Evolutionary conservation across 1,140 invertebrate genomes (phyloP).

Genomic region (Palaemon carinicauda): DNA sequence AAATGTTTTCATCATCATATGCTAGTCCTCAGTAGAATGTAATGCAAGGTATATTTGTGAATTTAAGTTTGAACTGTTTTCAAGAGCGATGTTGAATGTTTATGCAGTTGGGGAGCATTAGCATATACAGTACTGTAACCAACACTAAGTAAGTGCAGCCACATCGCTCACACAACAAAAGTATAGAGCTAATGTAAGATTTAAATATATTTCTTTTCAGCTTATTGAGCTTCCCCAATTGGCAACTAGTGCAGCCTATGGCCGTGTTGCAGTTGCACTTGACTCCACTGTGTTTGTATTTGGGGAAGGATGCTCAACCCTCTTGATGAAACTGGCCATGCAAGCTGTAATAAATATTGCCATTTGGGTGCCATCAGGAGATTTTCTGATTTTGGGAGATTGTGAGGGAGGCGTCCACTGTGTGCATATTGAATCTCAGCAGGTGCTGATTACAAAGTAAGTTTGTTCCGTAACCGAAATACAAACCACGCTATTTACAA

Average conservation of each 20-base stretch:
- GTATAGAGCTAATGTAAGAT: background rate
- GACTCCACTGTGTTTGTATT: slow-evolving; percentile 48
- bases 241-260: slow-evolving; percentile 37
- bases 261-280: slow-evolving; percentile 44
- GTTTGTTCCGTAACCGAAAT: no score
- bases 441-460: slow-evolving; percentile 46
- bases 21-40: no score
- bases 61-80: no score
- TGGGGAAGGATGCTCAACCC: slow-evolving; percentile 45
- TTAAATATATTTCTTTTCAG: background rate
- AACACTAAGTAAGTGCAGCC: no score
- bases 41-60: no score
- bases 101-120: no score
- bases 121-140: no score
- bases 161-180: no score
- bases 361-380: slow-evolving; percentile 33
- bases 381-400: slow-evolving; percentile 43
- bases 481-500: no score
- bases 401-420: slow-evolving; percentile 34
- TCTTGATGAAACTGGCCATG: slow-evolving; percentile 38
- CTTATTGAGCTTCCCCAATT: background rate
- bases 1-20: no score
- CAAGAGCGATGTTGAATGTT: no score
- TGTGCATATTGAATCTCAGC: slow-evolving; percentile 41
- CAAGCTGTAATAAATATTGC: slow-evolving; percentile 15